Evolutionary conservation across 2,113 vertebrate species (phyloP), one percentile per base, ranked within the genome.

Genomic region (Panurus biarmicus): DNA sequence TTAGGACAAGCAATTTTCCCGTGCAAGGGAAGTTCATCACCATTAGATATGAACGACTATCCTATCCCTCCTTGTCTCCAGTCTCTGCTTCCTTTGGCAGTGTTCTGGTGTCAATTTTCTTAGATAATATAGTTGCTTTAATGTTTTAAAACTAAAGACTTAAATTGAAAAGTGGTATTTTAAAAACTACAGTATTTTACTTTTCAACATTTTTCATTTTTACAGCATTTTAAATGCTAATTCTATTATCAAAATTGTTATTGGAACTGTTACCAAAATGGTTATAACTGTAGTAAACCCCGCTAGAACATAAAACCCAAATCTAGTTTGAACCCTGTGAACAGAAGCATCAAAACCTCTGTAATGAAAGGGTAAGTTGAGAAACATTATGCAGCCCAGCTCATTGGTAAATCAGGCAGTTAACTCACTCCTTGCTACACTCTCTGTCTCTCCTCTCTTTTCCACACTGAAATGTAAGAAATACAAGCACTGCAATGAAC

Each of bases 181-280:
- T 56, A 51, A 92, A 91, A 94, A 67, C 0, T 0, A 38, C 40
- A 72, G 50, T 53, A 84, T 93, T 80, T 67, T 83, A 74, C 45
- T 90, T 83, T 71, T 66, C 64, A 84, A 80, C 8, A 60, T 73
- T 94, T 87, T 83, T 90, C 47, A 74, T 66, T 91, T 90, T 82
- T 80, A 64, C 23, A 87, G 78, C 29, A 85, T 87, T 93, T 94
- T 24, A 93, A 79, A 93, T 76, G 71, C 56, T 94, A 93, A 93
- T 95, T 90, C 82, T 85, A 86, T 95, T 93, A 88, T 93, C 36
- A 90, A 77, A 88, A 89, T 70, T 53, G 11, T 80, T 91, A 90
- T 35, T 94, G 56, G 24, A 86, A 91, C 90, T 75, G 44, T 86
- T 93, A 93, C 67, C 75, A 93, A 84, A 90, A 93, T 42, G 4